Evolutionary conservation across 2,888 invertebrate species (phyloP).

Genomic region (Himalopsyche tibetana): DNA sequence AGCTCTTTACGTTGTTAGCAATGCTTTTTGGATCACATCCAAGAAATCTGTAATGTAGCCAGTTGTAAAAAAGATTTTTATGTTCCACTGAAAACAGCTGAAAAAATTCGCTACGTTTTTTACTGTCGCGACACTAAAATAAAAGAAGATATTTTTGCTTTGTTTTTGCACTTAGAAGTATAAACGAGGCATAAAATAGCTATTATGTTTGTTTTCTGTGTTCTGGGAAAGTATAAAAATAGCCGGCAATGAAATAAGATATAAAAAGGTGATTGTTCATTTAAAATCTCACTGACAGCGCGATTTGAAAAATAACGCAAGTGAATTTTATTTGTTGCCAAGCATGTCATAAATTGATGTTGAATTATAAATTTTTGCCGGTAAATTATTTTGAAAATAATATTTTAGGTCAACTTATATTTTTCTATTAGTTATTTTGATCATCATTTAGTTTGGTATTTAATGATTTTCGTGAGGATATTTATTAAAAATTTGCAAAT

Average conservation of each 20-base stretch:
- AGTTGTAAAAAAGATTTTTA: slow-evolving; percentile 40
- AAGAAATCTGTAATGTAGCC: slow-evolving; percentile 40
- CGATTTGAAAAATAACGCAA: too few species aligned
- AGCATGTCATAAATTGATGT: too few species aligned
- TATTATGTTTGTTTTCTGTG: background rate
- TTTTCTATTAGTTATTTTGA: too few species aligned
- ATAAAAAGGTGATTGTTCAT: background rate
- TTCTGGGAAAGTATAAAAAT: background rate
- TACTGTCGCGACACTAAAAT: slow-evolving; percentile 14
- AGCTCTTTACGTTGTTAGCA: slow-evolving; percentile 22
- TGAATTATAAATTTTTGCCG: too few species aligned
- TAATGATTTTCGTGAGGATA: too few species aligned
- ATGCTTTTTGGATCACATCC: slow-evolving; percentile 18
- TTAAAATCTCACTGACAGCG: too few species aligned
- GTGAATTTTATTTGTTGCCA: too few species aligned
- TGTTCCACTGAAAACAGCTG: background rate
- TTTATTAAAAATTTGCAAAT: too few species aligned
- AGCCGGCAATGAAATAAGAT: background rate
- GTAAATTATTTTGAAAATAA: too few species aligned
- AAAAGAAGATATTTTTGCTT: slow-evolving; percentile 4
- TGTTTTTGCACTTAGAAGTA: slow-evolving; percentile 9
- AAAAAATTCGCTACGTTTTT: slow-evolving; percentile 11
- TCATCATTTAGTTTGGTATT: too few species aligned
- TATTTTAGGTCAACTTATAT: too few species aligned
- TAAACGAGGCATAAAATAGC: slow-evolving; percentile 22